These are phyloP conservation scores for Cheilosia grossa DNA, from an alignment of 2,888 invertebrate species.

Conservation along the genomic window DNA sequence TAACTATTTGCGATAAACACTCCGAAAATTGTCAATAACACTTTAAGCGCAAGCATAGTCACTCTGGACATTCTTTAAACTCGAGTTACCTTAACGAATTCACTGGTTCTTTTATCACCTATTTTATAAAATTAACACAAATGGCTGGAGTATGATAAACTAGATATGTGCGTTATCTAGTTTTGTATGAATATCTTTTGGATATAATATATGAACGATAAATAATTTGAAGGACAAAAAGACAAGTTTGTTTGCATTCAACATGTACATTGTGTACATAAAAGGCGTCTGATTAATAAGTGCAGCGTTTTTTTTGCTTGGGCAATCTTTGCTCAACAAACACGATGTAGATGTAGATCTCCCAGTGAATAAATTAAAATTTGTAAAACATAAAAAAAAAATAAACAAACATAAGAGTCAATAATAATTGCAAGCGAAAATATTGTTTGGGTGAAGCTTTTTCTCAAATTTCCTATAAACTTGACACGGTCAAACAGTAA, in stretches of 20 bases:
- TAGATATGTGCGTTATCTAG: not conserved
- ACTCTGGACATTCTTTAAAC: slow-evolving; percentile 45
- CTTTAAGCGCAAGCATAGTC: slow-evolving; percentile 62
- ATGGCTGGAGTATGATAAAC: not conserved
- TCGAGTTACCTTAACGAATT: not conserved
- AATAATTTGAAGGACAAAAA: slow-evolving; percentile 5
- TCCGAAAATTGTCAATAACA: slow-evolving; percentile 58
- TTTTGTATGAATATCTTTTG: slow-evolving; percentile 3
- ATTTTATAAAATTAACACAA: not conserved
- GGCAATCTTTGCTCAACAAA: not conserved
- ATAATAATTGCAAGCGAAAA: no score
- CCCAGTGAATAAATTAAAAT: not conserved
- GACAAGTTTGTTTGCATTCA: slow-evolving; percentile 14
- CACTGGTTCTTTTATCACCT: slow-evolving; percentile 3
- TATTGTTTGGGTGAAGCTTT: no score
- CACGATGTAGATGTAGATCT: not conserved
- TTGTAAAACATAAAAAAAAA: not conserved
- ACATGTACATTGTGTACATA: not conserved
- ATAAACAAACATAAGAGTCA: no score
- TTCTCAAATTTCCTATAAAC: no score
- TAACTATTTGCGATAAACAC: slow-evolving; percentile 59
- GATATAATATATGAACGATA: not conserved
- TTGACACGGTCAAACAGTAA: no score
- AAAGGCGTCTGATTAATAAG: slow-evolving; percentile 12
- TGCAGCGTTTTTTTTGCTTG: slow-evolving; percentile 11